Percentiles rank a stretch among this genome's conserved stretches.
Evolutionary conservation across 2,113 vertebrate species (phyloP).

Genomic region (Pseudopodoces humilis): DNA sequence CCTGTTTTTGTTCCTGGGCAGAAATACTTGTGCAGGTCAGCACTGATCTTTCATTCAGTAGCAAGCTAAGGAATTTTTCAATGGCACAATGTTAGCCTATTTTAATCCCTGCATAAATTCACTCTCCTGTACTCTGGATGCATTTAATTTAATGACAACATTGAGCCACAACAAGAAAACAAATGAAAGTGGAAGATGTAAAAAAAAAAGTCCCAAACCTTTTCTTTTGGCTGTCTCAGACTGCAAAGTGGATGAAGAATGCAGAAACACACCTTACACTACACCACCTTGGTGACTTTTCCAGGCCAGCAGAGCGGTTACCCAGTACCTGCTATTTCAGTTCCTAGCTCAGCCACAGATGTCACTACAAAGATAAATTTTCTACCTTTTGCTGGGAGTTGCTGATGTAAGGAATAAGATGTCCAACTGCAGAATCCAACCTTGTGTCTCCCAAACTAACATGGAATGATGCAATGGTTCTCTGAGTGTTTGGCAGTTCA

Average conservation of each 20-base stretch:
- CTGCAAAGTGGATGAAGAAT: neutral
- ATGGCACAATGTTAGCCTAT: neutral
- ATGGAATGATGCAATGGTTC: neutral
- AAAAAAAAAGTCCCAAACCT: neutral
- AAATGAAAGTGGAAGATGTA: neutral
- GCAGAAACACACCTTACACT: neutral
- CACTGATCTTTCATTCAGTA: constrained; percentile 2
- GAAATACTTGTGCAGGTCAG: constrained; percentile 28
- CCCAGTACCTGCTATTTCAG: neutral
- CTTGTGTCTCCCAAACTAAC: neutral
- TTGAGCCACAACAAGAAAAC: neutral
- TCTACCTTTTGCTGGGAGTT: neutral
- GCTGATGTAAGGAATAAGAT: neutral
- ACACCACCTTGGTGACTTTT: neutral
- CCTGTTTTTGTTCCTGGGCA: constrained; percentile 29
- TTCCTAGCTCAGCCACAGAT: neutral
- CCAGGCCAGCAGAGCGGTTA: neutral
- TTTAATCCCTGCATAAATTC: constrained; percentile 27
- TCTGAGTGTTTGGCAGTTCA: neutral
- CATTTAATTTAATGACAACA: neutral
- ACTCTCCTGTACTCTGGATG: neutral
- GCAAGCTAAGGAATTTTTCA: constrained; percentile 25
- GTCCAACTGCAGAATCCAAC: neutral
- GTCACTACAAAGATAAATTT: neutral
- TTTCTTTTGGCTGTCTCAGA: neutral